phyloP scores from a whole-genome alignment of 2,888 invertebrate genomes.

The Limnephilus rhombicus region DNA sequence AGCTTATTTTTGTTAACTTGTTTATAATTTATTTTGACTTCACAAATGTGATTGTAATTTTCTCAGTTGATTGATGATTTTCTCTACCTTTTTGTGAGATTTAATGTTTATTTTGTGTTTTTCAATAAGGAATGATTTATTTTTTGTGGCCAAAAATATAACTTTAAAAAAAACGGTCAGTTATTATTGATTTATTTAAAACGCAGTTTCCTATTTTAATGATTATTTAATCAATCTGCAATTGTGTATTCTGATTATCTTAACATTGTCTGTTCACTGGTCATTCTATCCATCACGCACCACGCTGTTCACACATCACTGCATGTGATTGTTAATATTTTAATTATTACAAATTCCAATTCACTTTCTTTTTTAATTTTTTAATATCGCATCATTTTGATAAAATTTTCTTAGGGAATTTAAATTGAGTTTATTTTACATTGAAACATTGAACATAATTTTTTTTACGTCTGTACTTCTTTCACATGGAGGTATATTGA shows the following conservation, averaged over 20 bases:
- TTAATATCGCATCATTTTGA: background rate
- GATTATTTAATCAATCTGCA: background rate
- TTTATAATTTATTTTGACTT: background rate
- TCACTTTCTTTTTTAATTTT: background rate
- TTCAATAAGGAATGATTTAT: background rate
- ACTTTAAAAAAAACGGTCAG: background rate
- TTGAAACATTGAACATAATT: background rate
- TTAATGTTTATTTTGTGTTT: background rate
- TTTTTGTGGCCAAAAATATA: background rate
- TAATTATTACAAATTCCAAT: background rate
- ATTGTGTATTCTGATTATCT: background rate
- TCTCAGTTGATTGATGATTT: background rate
- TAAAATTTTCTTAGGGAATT: background rate
- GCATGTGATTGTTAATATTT: background rate
- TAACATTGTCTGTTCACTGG: background rate
- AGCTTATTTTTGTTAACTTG: background rate
- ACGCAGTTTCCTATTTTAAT: background rate
- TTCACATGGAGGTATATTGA: background rate
- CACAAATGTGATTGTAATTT: background rate
- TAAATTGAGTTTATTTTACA: background rate
- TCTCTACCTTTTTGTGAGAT: background rate
- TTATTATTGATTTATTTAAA: background rate
- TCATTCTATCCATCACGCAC: background rate
- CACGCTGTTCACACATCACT: background rate
- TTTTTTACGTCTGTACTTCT: background rate